Evolutionary conservation across 2,888 invertebrate species (phyloP).

Genomic region (Pseudococcus jackbeardsleyi): DNA sequence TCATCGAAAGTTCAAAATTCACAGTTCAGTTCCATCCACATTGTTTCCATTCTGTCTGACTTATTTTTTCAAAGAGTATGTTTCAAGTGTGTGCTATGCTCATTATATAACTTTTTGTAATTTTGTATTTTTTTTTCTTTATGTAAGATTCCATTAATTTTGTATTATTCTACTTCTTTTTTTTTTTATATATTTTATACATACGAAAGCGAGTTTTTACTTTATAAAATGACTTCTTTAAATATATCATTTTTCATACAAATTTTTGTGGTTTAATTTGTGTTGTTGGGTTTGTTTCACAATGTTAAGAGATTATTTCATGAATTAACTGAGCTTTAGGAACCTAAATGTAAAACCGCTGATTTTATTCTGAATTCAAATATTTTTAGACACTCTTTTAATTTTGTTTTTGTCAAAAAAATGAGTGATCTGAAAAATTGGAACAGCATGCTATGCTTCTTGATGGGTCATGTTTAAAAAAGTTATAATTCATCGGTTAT

Average conservation of each 20-base stretch:
- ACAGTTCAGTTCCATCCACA: not conserved
- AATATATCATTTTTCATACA: slow-evolving; percentile 30
- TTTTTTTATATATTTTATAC: slow-evolving; percentile 53
- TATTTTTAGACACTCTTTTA: no score
- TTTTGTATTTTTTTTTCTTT: slow-evolving; percentile 48
- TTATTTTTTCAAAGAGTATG: not conserved
- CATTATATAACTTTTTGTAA: slow-evolving; percentile 40
- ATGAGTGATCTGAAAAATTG: no score
- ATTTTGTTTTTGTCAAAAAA: no score
- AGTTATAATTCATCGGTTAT: no score
- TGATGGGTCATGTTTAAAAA: no score
- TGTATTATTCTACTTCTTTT: not conserved
- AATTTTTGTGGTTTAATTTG: not conserved
- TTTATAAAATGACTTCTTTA: slow-evolving; percentile 36
- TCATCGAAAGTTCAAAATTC: not conserved
- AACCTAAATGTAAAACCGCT: no score
- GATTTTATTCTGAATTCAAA: no score
- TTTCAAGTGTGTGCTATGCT: slow-evolving; percentile 15
- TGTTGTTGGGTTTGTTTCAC: no score
- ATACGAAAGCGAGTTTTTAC: slow-evolving; percentile 27
- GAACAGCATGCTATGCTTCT: no score
- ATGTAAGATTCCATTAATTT: slow-evolving; percentile 54
- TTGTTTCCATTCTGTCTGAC: not conserved
- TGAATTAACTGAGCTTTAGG: no score
- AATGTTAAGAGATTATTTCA: no score